Evolutionary conservation across 2,888 invertebrate species (phyloP), one percentile per base, ranked within the genome.

Genomic region (Alsophila aescularia): DNA sequence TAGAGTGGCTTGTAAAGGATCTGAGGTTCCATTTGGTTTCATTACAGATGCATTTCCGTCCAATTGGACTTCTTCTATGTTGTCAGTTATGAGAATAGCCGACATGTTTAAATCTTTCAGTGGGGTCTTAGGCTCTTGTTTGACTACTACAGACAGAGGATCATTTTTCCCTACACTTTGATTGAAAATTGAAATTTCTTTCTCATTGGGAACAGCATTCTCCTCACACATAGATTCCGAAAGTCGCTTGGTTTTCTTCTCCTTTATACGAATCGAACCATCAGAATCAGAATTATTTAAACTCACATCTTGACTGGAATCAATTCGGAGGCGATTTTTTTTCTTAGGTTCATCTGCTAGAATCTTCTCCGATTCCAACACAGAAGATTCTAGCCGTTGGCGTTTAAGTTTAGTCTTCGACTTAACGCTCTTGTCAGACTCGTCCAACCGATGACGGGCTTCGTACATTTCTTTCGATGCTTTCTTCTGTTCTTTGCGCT

Each of bases 391-490:
- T 40, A 83, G 51, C 31, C 78, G 71, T 52, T 70, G 73, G 12
- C 74, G 73, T 18, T 73, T 83, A 21, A 60, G 67, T 64, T 76
- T 72, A 34, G 58, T 35, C 37, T 73, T 75, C 27, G 42, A 52
- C 15, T 52, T 60, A 13, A 59, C 6, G 45, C 59, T 71, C 31
- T 62, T 68, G 27, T 75, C 69, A 31, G 77, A 78, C 42, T 69
- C 57, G 43, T 79, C 73, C 24, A 79, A 53, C 60, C 79, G 74
- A 69, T 90, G 90, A 32, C 91, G 83, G 2, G 90, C 75, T 66
- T 85, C 80, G 60, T 70, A 91, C 89, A 91, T 90, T 81, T 91
- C 90, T 62, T 70, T 80, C 0, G 92, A 92, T 5, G 87, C 90
- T 54, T 77, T 79, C 63, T 89, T 91, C 63, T 87, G 89, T 70